phyloP scores from a whole-genome alignment of 1,140 invertebrate species.

The Drosophila bifasciata region DNA sequence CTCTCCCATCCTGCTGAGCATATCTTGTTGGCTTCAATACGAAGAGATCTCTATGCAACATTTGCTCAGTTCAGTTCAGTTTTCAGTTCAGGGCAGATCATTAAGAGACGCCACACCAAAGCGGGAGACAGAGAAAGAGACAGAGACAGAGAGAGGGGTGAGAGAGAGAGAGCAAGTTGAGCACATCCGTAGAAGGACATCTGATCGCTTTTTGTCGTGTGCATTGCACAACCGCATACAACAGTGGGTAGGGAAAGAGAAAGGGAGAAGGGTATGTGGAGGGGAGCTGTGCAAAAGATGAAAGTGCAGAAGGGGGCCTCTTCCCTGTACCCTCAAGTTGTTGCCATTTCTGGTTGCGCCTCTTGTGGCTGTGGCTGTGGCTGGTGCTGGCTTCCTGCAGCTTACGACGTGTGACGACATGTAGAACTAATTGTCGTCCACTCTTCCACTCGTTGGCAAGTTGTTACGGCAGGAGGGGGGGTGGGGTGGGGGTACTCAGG shows the following conservation, averaged over 20 bases:
- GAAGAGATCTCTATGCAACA: not conserved
- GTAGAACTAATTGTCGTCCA: constrained; percentile 84
- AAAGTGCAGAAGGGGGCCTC: constrained; percentile 69
- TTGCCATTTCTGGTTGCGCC: constrained; percentile 20
- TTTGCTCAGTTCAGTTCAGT: constrained; percentile 2
- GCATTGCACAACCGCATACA: constrained; percentile 71
- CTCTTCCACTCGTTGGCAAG: constrained; percentile 12
- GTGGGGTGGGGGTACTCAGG: not conserved
- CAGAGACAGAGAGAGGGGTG: too few species aligned
- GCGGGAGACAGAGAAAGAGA: too few species aligned
- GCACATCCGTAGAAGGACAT: constrained; percentile 84
- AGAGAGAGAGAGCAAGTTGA: constrained; percentile 34
- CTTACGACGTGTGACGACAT: constrained; percentile 82
- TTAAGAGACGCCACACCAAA: constrained; percentile 68
- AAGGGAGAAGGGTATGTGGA: not conserved
- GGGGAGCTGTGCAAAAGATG: constrained; percentile 49
- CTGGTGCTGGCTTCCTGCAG: constrained; percentile 80
- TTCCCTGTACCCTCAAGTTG: constrained; percentile 8
- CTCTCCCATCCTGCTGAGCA: too few species aligned
- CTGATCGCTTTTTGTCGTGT: constrained; percentile 74
- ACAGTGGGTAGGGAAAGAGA: constrained; percentile 19
- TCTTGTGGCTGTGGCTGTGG: too few species aligned
- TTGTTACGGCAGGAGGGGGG: not conserved
- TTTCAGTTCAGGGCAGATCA: constrained; percentile 59
- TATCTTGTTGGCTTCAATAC: not conserved